Evolutionary conservation across 2,888 invertebrate species (phyloP).

Genomic region (Drosophila melanosoma): DNA sequence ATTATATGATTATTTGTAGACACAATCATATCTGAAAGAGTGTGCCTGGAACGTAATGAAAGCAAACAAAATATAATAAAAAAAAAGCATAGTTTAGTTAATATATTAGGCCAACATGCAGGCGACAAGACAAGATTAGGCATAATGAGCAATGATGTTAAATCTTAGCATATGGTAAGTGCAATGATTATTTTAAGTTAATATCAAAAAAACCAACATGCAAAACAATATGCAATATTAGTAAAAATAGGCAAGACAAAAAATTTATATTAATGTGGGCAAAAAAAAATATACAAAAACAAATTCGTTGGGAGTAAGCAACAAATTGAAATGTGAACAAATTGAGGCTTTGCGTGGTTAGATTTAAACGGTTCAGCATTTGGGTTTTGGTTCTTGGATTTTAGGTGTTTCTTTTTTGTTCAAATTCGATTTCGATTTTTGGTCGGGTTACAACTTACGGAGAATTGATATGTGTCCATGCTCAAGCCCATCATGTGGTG

Average conservation of each 20-base stretch:
- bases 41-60: conserved; percentile 16
- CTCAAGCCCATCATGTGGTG: conserved; percentile 96
- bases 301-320: conserved; percentile 34
- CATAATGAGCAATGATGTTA: conserved; percentile 15
- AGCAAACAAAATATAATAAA: not conserved
- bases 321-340: conserved; percentile 21
- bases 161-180: conserved; percentile 10
- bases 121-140: conserved; percentile 3
- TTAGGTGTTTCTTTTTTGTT: conserved; percentile 3
- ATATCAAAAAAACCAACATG: conserved; percentile 14
- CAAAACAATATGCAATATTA: not conserved
- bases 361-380: conserved; percentile 20
- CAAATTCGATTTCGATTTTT: conserved; percentile 12
- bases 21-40: conserved; percentile 24
- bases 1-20: not conserved
- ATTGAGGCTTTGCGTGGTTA: conserved; percentile 26
- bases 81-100: not conserved
- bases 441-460: conserved; percentile 88
- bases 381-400: not conserved
- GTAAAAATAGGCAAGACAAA: not conserved
- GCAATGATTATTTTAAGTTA: conserved; percentile 13
- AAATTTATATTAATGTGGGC: not conserved
- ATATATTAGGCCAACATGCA: conserved; percentile 16
- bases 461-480: conserved; percentile 92
- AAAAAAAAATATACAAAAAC: conserved; percentile 10